Percentiles rank a stretch among this genome's conserved stretches.
phyloP scores from a whole-genome alignment of 1,140 invertebrate genomes.

The Tetragonula clypearis region DNA sequence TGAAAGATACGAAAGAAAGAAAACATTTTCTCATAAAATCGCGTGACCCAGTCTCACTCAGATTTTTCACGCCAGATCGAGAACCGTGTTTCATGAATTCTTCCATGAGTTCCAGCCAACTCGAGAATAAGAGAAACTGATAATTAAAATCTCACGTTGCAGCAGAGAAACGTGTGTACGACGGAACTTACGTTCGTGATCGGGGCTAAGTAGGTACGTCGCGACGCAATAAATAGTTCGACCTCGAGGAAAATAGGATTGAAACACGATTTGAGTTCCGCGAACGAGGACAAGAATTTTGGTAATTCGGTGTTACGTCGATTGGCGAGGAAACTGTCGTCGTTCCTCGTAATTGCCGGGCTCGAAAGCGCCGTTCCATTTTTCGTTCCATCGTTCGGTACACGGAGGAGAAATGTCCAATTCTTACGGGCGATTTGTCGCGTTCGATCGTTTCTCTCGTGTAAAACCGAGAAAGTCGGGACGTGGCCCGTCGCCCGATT shows the following conservation, averaged over 20 bases:
- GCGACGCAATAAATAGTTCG: conserved; percentile 17
- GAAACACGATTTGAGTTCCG: neutral
- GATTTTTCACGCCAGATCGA: conserved; percentile 26
- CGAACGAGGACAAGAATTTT: conserved; percentile 22
- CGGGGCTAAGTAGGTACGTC: conserved; percentile 20
- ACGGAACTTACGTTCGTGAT: conserved; percentile 33
- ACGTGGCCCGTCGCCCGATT: conserved; percentile 43
- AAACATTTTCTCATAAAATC: neutral
- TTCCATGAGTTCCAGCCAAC: neutral
- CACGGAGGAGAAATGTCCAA: neutral
- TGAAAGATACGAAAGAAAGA: neutral
- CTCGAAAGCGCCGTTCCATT: neutral
- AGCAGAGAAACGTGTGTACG: neutral
- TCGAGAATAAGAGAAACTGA: neutral
- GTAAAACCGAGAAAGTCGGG: conserved; percentile 29
- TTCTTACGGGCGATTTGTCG: conserved; percentile 39
- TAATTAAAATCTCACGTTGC: conserved; percentile 29
- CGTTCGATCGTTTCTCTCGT: conserved; percentile 43
- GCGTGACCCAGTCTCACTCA: conserved; percentile 18
- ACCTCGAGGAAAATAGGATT: conserved; percentile 22
- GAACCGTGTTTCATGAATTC: conserved; percentile 18
- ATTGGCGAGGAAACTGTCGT: neutral
- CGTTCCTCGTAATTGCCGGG: neutral
- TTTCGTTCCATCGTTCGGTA: neutral
- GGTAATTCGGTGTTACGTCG: neutral